Conservation (phyloP, 2,888 invertebrate species). For the Lasioglossum lativentre region DNA sequence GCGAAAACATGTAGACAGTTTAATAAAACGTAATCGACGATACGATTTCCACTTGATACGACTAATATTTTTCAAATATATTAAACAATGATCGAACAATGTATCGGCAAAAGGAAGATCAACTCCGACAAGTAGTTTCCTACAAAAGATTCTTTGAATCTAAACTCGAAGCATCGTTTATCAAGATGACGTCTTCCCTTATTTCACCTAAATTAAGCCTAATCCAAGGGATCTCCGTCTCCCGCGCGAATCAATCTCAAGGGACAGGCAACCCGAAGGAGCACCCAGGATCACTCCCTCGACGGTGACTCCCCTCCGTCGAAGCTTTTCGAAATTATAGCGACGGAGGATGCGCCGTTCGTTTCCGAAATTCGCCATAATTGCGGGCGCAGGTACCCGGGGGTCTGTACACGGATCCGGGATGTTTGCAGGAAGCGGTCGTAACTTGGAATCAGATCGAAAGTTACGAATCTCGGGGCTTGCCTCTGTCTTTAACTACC, state of each 20-base stretch:
- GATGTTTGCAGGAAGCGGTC: slow-evolving; percentile 41
- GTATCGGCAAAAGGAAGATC: background rate
- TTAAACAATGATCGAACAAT: background rate
- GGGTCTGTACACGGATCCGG: slow-evolving; percentile 38
- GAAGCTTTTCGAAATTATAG: slow-evolving; percentile 28
- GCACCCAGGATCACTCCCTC: background rate
- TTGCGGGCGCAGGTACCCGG: slow-evolving; percentile 11
- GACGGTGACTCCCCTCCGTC: background rate
- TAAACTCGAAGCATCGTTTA: background rate
- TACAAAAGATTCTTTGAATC: background rate
- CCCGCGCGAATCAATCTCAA: background rate
- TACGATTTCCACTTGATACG: background rate
- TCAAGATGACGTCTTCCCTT: background rate
- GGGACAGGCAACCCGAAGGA: background rate
- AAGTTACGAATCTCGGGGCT: slow-evolving; percentile 70
- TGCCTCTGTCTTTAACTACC: slow-evolving; percentile 60
- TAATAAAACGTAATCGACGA: background rate
- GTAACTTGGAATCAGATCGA: slow-evolving; percentile 70
- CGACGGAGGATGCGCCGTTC: slow-evolving; percentile 21
- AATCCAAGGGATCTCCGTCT: background rate
- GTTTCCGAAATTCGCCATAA: slow-evolving; percentile 20
- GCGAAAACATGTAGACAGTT: background rate
- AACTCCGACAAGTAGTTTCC: too few species aligned
- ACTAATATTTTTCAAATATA: background rate
- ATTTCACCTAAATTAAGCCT: background rate